A percentile compares a stretch with the other conserved stretches of the same genome.
Evolutionary conservation across 53 echinoderm and acorn worm species (phyloP).

Genomic region (Actinopyga echinites): DNA sequence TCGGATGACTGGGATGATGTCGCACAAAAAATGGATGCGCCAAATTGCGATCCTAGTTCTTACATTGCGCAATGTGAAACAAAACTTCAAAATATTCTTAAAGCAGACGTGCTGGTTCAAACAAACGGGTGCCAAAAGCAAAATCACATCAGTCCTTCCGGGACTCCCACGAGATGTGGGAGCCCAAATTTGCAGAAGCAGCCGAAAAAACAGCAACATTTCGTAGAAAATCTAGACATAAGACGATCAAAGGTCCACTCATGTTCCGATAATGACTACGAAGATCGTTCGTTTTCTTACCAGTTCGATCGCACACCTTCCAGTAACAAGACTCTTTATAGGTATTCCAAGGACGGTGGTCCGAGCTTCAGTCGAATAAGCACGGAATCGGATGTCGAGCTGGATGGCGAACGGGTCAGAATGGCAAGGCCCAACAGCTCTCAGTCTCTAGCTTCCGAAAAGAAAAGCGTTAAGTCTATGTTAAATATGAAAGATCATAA

Average conservation of each 20-base stretch:
- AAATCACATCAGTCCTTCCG: constrained; percentile 40
- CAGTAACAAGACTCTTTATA: constrained; percentile 62
- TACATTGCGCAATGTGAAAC: constrained; percentile 45
- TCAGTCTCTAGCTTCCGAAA: constrained; percentile 49
- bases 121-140: constrained; percentile 42
- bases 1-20: constrained; percentile 73
- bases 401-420: constrained; percentile 50
- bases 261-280: constrained; percentile 25
- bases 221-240: constrained; percentile 29
- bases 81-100: constrained; percentile 16
- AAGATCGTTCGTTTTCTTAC: constrained; percentile 33
- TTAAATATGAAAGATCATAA: constrained; percentile 79
- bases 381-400: constrained; percentile 50
- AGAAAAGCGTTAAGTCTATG: constrained; percentile 54
- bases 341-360: constrained; percentile 49
- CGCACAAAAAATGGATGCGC: constrained; percentile 55
- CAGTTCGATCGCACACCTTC: constrained; percentile 57
- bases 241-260: constrained; percentile 38
- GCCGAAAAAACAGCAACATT: constrained; percentile 17
- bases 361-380: constrained; percentile 39
- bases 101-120: constrained; percentile 5
- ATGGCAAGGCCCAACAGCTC: constrained; percentile 60
- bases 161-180: background rate
- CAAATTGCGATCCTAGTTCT: constrained; percentile 56
- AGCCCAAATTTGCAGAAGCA: background rate